Percentiles rank a stretch among this genome's conserved stretches.
These are phyloP conservation scores for Tarsius wallacei DNA, from an alignment of 2,797 vertebrate genomes.

Conservation along the genomic window DNA sequence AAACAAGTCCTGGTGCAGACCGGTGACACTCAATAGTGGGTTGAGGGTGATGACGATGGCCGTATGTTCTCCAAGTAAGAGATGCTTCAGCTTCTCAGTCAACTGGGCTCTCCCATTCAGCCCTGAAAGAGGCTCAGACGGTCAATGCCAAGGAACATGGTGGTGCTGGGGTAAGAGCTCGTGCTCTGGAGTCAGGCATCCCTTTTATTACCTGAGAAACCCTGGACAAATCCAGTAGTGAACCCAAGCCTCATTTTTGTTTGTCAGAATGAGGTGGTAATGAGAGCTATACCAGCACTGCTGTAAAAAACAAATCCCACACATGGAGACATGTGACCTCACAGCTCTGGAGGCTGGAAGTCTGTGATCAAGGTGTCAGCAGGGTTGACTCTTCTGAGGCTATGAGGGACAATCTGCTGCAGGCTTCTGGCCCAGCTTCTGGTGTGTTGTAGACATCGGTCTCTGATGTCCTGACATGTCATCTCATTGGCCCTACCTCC, in stretches of 20 bases:
- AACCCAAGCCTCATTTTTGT: not conserved
- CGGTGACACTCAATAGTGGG: rapidly evolving
- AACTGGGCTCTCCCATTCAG: no score
- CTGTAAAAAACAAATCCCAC: no score
- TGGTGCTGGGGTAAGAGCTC: rapidly evolving
- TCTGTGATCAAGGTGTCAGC: rapidly evolving
- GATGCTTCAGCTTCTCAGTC: not conserved
- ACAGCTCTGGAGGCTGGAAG: rapidly evolving
- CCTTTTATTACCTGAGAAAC: rapidly evolving
- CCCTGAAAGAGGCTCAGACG: not conserved
- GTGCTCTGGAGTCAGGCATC: rapidly evolving
- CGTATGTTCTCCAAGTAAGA: not conserved
- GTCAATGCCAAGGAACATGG: not conserved
- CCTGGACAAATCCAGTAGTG: no score
- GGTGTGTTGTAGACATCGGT: rapidly evolving
- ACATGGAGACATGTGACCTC: rapidly evolving
- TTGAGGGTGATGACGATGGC: rapidly evolving
- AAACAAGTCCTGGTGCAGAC: not conserved
- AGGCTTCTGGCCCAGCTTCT: not conserved
- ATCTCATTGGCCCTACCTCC: rapidly evolving
- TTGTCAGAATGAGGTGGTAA: not conserved
- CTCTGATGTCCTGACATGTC: rapidly evolving
- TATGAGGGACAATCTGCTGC: not conserved
- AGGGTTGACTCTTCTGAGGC: no score
- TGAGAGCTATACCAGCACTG: rapidly evolving